Base-by-base conservation (phyloP, 2,113 vertebrate genomes). In the Anguilla japonica region DNA sequence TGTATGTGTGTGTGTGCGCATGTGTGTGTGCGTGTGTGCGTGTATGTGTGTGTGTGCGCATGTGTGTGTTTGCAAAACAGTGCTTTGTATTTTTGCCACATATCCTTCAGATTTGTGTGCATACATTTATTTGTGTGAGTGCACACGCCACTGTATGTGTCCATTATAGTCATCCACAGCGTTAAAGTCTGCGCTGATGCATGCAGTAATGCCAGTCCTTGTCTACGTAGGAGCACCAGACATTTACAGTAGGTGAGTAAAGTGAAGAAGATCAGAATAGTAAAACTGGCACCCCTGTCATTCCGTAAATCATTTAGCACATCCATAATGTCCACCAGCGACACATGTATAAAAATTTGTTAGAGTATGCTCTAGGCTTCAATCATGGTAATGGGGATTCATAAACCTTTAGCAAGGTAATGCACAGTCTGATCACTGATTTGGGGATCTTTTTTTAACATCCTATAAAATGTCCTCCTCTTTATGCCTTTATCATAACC, bases 391-490 rank as follows among this genome's bases (percentile, higher is more conserved):
- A 90, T 87, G 87, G 90, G 88, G 39, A 89, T 83, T 88, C 89
- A 86, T 90, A 91, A 91, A 91, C 88, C 90, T 91, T 90, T 90
- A 87, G 87, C 83, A 87, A 87, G 63, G 84, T 88, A 87, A 88
- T 86, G 86, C 84, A 88, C 89, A 87, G 85, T 86, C 89, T 90
- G 56, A 89, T 86, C 82, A 81, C 87, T 87, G 84, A 87, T 90
- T 91, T 88, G 84, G 78, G 83, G 85, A 89, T 86, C 84, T 84
- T 88, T 90, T 87, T 87, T 89, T 90, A 75, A 75, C 84, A 81
- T 46, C 39, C 75, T 57, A 1, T 82, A 63, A 88, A 87, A 75
- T 56, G 84, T 20, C 18, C 0, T 15, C 29, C n/a, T 20, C 53
- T 39, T 39, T 83, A 83, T 53, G 53, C 82, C 50, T 83, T 83